Conservation (phyloP, 1,140 invertebrate species). For the Cardiocondyla obscurior region DNA sequence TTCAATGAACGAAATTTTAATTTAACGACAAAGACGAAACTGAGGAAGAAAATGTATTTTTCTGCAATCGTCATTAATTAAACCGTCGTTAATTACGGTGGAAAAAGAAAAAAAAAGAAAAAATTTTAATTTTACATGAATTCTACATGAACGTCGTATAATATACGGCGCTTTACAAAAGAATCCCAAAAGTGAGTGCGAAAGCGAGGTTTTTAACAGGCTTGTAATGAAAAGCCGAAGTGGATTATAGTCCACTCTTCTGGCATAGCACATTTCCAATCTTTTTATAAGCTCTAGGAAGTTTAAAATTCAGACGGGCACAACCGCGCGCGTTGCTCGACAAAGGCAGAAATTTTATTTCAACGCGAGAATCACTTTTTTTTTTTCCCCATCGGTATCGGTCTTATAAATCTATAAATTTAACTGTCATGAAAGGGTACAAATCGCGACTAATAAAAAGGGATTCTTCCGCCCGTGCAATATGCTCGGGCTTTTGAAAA, state of each 20-base stretch:
- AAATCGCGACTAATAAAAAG: conserved; percentile 42
- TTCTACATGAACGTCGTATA: background rate
- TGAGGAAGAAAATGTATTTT: background rate
- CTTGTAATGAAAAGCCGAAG: conserved; percentile 44
- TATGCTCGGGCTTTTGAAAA: background rate
- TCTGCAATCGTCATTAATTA: background rate
- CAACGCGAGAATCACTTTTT: background rate
- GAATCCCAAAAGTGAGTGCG: conserved; percentile 3
- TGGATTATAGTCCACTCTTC: conserved; percentile 25
- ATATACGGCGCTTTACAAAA: background rate
- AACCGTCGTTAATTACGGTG: conserved; percentile 1
- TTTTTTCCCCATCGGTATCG: background rate
- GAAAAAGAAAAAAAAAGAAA: no score
- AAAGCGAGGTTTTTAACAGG: conserved; percentile 39
- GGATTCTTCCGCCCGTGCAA: background rate
- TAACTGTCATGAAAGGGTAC: background rate
- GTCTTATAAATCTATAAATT: conserved; percentile 34
- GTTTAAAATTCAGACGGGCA: conserved; percentile 12
- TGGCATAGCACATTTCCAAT: background rate
- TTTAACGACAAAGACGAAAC: background rate
- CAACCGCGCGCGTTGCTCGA: background rate
- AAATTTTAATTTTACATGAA: conserved; percentile 26
- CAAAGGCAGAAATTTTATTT: conserved; percentile 11
- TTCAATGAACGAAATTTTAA: background rate
- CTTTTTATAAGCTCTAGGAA: conserved; percentile 4